Evolutionary conservation across 2,888 invertebrate species (phyloP).

Genomic region (Notodonta ziczac): DNA sequence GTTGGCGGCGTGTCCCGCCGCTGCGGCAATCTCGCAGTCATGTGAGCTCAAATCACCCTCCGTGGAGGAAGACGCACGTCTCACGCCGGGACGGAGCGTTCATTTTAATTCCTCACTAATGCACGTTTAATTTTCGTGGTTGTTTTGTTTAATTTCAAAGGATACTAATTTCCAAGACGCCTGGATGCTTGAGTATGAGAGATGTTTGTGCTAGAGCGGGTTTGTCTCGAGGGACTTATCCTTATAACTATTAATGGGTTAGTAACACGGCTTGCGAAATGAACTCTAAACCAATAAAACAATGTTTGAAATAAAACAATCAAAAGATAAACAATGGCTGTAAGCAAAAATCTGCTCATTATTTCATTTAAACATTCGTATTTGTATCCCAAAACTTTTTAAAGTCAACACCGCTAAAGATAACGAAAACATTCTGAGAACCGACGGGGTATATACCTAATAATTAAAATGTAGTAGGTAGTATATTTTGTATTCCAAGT

Average conservation of each 20-base stretch:
- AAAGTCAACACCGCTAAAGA: neutral
- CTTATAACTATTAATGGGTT: neutral
- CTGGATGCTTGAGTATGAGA: neutral
- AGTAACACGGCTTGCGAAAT: no score
- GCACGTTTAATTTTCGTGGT: conserved; percentile 5
- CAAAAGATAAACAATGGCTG: no score
- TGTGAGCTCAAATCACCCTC: conserved; percentile 5
- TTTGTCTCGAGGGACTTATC: neutral
- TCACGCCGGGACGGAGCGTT: neutral
- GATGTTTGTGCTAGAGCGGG: neutral
- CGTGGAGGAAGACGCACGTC: conserved; percentile 1
- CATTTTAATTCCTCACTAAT: conserved; percentile 6
- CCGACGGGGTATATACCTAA: neutral
- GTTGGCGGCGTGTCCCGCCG: conserved; percentile 6
- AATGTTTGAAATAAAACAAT: no score
- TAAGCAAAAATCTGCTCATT: no score
- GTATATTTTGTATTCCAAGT: conserved; percentile 3
- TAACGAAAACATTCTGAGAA: neutral
- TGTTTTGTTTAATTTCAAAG: conserved; percentile 5
- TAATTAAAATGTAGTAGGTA: conserved; percentile 2
- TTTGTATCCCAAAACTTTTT: neutral
- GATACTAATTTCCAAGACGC: neutral
- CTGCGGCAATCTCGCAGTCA: neutral
- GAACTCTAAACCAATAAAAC: no score
- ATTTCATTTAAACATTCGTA: no score